Percentiles rank a stretch among this genome's conserved stretches.
Conservation (phyloP, 2,888 invertebrate species). For the Tenthredo distinguenda region DNA sequence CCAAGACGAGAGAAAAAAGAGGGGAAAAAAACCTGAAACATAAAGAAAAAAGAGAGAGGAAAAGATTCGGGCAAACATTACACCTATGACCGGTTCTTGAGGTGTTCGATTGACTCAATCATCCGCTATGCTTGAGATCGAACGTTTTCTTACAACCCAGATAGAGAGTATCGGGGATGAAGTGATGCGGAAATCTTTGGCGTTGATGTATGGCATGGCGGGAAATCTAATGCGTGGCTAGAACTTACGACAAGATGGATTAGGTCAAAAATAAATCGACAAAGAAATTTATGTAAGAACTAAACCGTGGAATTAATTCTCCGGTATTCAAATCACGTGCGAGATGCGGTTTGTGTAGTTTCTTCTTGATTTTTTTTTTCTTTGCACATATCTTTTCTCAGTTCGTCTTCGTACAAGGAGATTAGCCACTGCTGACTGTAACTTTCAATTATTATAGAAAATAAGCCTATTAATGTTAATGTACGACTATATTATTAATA, state of each 20-base stretch:
- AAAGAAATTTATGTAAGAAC: not conserved
- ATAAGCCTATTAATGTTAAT: conserved; percentile 33
- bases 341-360: not conserved
- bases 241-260: not conserved
- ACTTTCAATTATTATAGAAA: conserved; percentile 40
- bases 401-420: not conserved
- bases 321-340: not conserved
- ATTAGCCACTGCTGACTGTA: conserved; percentile 40
- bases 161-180: not conserved
- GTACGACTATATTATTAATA: not conserved
- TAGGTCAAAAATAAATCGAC: not conserved
- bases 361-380: not conserved
- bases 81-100: not conserved
- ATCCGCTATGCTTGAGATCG: not conserved
- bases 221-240: not conserved
- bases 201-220: not conserved
- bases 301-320: not conserved
- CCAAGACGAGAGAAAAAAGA: not conserved
- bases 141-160: not conserved
- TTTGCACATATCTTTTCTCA: not conserved
- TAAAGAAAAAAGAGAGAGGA: not conserved
- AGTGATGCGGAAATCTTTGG: not conserved
- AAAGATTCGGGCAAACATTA: not conserved
- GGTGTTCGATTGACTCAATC: not conserved
- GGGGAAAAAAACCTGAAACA: not conserved